Conservation (phyloP, 2,888 invertebrate genomes). For the Galeruca laticollis region DNA sequence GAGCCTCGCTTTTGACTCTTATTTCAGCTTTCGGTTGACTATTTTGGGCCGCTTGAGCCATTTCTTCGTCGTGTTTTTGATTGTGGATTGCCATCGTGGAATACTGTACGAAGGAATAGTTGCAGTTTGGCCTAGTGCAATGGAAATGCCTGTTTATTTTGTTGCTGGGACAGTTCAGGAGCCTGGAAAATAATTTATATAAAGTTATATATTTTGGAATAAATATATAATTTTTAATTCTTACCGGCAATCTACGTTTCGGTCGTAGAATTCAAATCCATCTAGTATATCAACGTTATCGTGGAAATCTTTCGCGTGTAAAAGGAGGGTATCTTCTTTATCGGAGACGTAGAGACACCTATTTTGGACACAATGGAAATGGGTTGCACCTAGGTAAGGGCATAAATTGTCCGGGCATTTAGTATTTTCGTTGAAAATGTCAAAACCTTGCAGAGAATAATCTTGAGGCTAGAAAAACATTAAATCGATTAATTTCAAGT, state of each 20-base stretch:
- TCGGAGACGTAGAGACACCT: slow-evolving; percentile 88
- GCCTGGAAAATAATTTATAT: slow-evolving; percentile 34
- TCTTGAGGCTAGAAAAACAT: slow-evolving; percentile 64
- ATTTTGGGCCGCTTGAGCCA: slow-evolving; percentile 36
- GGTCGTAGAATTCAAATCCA: slow-evolving; percentile 88
- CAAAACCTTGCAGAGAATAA: slow-evolving; percentile 73
- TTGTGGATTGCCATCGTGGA: slow-evolving; percentile 81
- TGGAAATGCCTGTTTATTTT: slow-evolving; percentile 82
- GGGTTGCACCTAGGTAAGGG: slow-evolving; percentile 76
- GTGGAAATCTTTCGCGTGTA: slow-evolving; percentile 89
- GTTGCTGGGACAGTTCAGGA: slow-evolving; percentile 77
- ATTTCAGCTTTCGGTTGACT: slow-evolving; percentile 46
- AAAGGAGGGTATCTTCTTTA: slow-evolving; percentile 80
- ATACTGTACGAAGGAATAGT: slow-evolving; percentile 80
- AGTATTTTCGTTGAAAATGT: slow-evolving; percentile 72
- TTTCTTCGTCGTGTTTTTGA: slow-evolving; percentile 72
- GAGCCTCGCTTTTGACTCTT: slow-evolving; percentile 55
- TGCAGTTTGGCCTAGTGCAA: slow-evolving; percentile 78
- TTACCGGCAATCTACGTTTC: slow-evolving; percentile 76
- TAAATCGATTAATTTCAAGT: background rate
- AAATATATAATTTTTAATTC: no score
- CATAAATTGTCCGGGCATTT: slow-evolving; percentile 84
- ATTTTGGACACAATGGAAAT: slow-evolving; percentile 88
- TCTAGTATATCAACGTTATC: slow-evolving; percentile 84
- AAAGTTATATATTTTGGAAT: no score